Base-by-base conservation (phyloP, 2,888 invertebrate species). In the Noctua janthe region DNA sequence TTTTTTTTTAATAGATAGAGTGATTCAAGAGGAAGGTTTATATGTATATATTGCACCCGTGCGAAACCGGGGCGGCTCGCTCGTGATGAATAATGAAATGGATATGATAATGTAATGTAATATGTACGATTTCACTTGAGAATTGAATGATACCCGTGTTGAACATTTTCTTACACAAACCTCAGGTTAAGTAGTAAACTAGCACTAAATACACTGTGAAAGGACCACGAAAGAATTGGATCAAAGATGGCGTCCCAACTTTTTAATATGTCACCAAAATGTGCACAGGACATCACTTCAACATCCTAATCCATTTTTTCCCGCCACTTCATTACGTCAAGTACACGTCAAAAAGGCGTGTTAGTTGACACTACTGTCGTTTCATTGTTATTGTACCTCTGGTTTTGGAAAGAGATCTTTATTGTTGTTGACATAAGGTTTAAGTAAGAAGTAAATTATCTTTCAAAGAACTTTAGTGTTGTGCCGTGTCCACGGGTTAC, bases 241-340 rank as follows among this genome's bases (percentile, higher is more conserved):
- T 66, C 17, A 43, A 59, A 59, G 0, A 80, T 74, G 54, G 54
- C 54, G 23, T 6, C 20, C 35, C 15, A 80, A 8, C 6, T 70
- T 76, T 81, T 81, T 39, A 67, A 67, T 76, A 47, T 13, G n/a
- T 43, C 35, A 15, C 23, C 13, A 35, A 82, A 71, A 35, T 69
- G 5, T 35, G 56, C 78, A 64, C 54, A 78, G 29, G 6, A 51
- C 66, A 59, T 76, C 39, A 35, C 8, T 59, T 29, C 59, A 66
- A 80, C 59, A 79, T 76, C 67, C 39, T 79, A 82, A 84, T 82
- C 76, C 75, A 69, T 71, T 83, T 81, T 81, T 85, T 70, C 15
- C 39, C 69, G 73, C 76, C 79, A 85, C 71, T 82, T 78, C 64
- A 75, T 79, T 75, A 78, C 78, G 91, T 91, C 91, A 90, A 91